Base-by-base conservation (phyloP, 2,113 vertebrate genomes). In the Fulmarus glacialis region DNA sequence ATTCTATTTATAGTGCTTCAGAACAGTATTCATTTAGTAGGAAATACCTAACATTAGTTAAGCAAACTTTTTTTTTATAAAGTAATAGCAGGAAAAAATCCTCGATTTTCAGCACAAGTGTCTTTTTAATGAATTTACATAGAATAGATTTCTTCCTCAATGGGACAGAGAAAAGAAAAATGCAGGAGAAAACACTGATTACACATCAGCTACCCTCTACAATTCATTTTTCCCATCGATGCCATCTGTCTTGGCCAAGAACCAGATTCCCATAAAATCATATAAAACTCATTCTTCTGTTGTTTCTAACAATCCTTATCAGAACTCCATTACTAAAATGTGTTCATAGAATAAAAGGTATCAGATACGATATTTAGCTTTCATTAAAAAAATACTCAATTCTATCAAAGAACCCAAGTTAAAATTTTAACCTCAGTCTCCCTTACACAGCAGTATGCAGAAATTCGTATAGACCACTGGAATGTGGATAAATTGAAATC, bases 401-500 rank as follows among this genome's bases (percentile, higher is more conserved):
- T 67, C 12, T 34, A 24, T 15, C 67, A 78, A 45, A 50, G 13
- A 70, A 68, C 2, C 1, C 24, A 79, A 63, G 42, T 34, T 47
- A 78, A 45, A 94, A 32, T 52, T 87, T 86, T 53, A 86, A 77
- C 27, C 12, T 68, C 17, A 13, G 2, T n/a, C 19, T 80, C 36
- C 14, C 24, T 55, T 72, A 60, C 0, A 8, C 0, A 8, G n/a
- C 9, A 73, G 6, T 8, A 45, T 1, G 6, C 4, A 52, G 15
- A 66, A 92, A 56, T 55, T 60, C 20, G 42, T 64, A 43, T 0
- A 90, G 22, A 53, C 8, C 20, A 52, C 32, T 58, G 42, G 30
- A 77, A 42, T 16, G 3, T 53, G n/a, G n/a, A 71, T 29, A 52
- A 48, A 60, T 5, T 77, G 24, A 73, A 83, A 62, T 34, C 8